Evolutionary conservation across 35 echinoderm and acorn worm genomes (phyloP).

Genomic region (Amphiura filiformis): DNA sequence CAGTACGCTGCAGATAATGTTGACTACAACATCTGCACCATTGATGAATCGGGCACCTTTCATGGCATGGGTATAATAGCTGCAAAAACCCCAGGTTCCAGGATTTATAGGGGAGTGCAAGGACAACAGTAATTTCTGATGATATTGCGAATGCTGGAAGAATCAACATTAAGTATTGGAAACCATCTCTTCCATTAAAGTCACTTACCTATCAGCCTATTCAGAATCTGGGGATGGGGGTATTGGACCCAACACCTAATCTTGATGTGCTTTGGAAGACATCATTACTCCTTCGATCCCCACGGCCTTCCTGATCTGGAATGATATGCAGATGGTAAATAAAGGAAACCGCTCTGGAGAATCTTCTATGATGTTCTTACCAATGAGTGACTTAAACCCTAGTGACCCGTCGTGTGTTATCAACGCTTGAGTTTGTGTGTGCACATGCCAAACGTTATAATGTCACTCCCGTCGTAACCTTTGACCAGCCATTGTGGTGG

Average conservation of each 20-base stretch:
- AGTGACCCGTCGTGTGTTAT: constrained; percentile 65
- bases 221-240: background rate
- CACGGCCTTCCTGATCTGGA: constrained; percentile 39
- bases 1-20: constrained; percentile 39
- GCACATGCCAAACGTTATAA: constrained; percentile 16
- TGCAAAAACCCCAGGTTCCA: constrained; percentile 24
- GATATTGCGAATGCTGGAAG: constrained; percentile 15
- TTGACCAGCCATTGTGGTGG: constrained; percentile 23
- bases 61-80: constrained; percentile 58
- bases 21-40: constrained; percentile 49
- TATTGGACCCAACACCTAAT: too few species aligned
- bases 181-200: background rate
- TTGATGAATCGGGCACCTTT: background rate
- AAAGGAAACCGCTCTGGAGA: too few species aligned
- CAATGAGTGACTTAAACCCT: constrained; percentile 41
- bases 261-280: constrained; percentile 54
- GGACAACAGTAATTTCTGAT: constrained; percentile 3
- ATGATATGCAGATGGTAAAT: constrained; percentile 49
- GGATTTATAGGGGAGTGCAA: background rate
- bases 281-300: background rate
- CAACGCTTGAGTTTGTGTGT: constrained; percentile 48
- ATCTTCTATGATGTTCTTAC: too few species aligned
- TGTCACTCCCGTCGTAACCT: constrained; percentile 20
- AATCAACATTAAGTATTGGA: background rate
- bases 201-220: too few species aligned